Evolutionary conservation across 2,888 invertebrate species (phyloP).

Genomic region (Drosophila pseudotakahashii): DNA sequence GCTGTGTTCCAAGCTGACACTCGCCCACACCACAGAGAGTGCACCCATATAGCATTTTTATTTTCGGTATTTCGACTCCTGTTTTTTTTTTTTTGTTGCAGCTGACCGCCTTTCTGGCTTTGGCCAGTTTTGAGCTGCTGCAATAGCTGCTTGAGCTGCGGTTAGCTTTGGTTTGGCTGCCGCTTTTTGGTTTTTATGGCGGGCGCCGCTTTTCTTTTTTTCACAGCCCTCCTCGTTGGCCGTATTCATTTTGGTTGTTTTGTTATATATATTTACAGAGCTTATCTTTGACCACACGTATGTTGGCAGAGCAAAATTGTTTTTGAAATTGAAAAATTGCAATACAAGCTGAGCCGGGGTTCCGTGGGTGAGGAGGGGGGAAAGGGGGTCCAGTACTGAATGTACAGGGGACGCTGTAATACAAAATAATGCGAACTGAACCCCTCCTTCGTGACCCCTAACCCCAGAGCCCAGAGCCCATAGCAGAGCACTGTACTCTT

Average conservation of each 20-base stretch:
- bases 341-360: slow-evolving; percentile 75
- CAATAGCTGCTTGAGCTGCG: slow-evolving; percentile 78
- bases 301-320: slow-evolving; percentile 81
- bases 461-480: not conserved
- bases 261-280: slow-evolving; percentile 74
- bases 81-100: slow-evolving; percentile 11
- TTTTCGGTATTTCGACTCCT: slow-evolving; percentile 20
- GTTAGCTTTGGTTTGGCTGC: slow-evolving; percentile 70
- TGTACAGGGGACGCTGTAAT: slow-evolving; percentile 57
- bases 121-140: slow-evolving; percentile 70
- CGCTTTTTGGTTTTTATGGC: slow-evolving; percentile 63
- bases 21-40: slow-evolving; percentile 21
- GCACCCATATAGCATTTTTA: slow-evolving; percentile 52
- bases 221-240: slow-evolving; percentile 16
- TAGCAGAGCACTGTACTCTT: slow-evolving; percentile 14
- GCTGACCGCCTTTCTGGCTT: slow-evolving; percentile 74
- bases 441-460: slow-evolving; percentile 11
- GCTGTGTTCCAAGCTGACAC: slow-evolving; percentile 57
- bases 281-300: slow-evolving; percentile 82
- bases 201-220: slow-evolving; percentile 36
- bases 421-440: slow-evolving; percentile 68
- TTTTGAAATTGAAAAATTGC: slow-evolving; percentile 82
- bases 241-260: slow-evolving; percentile 28
- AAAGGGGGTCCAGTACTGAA: slow-evolving; percentile 3
- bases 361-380: slow-evolving; percentile 15